Base-by-base conservation (phyloP, 2,113 vertebrate species). In the Barnardius zonarius region DNA sequence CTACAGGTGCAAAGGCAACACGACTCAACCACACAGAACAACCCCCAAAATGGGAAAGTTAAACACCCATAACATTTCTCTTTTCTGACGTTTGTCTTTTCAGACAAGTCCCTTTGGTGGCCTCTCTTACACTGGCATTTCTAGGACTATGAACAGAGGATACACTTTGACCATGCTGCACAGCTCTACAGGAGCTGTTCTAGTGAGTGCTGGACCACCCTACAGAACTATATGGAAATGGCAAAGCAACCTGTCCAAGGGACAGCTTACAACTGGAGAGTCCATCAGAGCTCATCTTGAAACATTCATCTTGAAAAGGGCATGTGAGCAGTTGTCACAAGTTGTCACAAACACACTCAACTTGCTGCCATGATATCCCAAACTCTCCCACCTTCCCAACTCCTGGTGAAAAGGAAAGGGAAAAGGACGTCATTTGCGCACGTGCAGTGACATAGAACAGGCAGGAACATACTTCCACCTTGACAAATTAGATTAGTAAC, bases 361-460 rank as follows among this genome's bases (percentile, higher is more conserved):
- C 18, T 62, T 61, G 35, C 35, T 25, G 35, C 75, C 35, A 22
- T 0, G 0, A 27, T 6, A 20, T 24, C 59, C 33, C 51, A 72
- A 64, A 31, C 10, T 41, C 51, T 59, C 37, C 59, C 35, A 49
- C 35, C 39, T 35, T 41, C 35, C 30, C 83, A 52, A 6, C 30
- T 61, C 31, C 2, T 5, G 44, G 64, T 19, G 59, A 46, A 37
- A 68, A 73, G 70, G 57, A 48, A 41, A 57, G 41, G 70, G 55
- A 20, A 41, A 44, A 61, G 67, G n/a, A 39, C 2, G 1, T 27
- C n/a, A 35, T 17, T 23, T 41, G 24, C 1, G 0, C 13, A 0
- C 0, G 0, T 3, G 30, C 23, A 14, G 52, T 4, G 20, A 43
- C 46, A 43, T 16, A 49, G 15, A 52, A 24, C 24, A 30, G 43